Evolutionary conservation across 2,888 invertebrate species (phyloP).

Genomic region (Volucella zonaria): DNA sequence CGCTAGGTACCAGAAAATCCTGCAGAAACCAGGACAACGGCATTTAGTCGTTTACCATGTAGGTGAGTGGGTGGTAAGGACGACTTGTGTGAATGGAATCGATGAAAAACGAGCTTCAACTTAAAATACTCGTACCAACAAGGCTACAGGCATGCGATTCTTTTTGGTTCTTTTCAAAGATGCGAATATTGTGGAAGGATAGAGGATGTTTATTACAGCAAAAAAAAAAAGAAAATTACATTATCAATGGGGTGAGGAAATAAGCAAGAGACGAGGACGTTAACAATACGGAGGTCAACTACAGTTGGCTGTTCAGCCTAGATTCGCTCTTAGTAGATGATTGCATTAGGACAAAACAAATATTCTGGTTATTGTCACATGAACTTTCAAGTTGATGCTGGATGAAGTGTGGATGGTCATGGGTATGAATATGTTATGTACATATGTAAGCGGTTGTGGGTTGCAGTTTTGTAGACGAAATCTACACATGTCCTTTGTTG

Average conservation of each 20-base stretch:
- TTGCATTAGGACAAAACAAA: slow-evolving; percentile 58
- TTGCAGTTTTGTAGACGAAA: no score
- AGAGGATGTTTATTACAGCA: background rate
- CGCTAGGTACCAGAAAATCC: slow-evolving; percentile 16
- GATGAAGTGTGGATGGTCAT: background rate
- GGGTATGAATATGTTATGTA: background rate
- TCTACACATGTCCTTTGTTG: no score
- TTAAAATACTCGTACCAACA: slow-evolving; percentile 2
- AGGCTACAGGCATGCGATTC: slow-evolving; percentile 10
- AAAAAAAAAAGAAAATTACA: background rate
- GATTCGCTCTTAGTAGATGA: slow-evolving; percentile 6
- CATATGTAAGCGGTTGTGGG: no score
- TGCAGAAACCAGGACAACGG: slow-evolving; percentile 48
- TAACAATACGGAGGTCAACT: slow-evolving; percentile 64
- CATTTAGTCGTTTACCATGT: background rate
- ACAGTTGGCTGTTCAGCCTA: slow-evolving; percentile 11
- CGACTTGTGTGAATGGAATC: slow-evolving; percentile 8
- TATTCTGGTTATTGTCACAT: slow-evolving; percentile 56
- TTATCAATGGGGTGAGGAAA: background rate
- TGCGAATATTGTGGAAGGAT: background rate
- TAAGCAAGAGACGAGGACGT: slow-evolving; percentile 29
- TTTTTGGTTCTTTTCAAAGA: slow-evolving; percentile 5
- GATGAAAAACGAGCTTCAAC: slow-evolving; percentile 6
- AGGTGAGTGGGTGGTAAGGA: background rate
- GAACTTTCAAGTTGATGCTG: slow-evolving; percentile 24